Percentiles rank a stretch among this genome's conserved stretches.
Conservation (phyloP, 2,888 invertebrate species). For the Drosophila macrospina region DNA sequence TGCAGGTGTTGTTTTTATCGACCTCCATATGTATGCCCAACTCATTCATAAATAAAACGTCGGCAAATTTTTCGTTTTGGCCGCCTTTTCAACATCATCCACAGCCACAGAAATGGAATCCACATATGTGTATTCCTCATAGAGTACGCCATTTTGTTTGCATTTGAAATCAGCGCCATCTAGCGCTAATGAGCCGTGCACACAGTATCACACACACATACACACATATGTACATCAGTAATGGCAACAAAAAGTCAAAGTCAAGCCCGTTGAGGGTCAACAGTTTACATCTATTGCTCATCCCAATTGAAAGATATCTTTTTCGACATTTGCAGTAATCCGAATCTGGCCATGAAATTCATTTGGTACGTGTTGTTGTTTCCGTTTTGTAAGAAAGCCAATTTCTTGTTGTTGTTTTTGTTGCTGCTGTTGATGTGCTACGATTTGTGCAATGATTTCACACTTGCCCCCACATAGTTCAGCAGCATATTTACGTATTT, state of each 20-base stretch:
- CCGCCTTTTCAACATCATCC: conserved; percentile 24
- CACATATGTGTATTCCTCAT: conserved; percentile 18
- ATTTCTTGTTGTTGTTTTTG: conserved; percentile 53
- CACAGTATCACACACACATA: conserved; percentile 24
- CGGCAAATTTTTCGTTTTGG: conserved; percentile 22
- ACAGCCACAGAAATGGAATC: conserved; percentile 24
- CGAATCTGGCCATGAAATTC: conserved; percentile 77
- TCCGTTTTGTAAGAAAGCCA: conserved; percentile 77
- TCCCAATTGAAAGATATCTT: conserved; percentile 52
- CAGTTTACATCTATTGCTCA: conserved; percentile 56
- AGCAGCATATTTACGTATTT: conserved; percentile 37
- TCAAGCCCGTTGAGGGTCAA: conserved; percentile 57
- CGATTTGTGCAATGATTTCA: conserved; percentile 64
- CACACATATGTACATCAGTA: too few relatives aligned
- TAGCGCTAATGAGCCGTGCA: conserved; percentile 62
- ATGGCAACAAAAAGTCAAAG: conserved; percentile 36
- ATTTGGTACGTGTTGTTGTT: conserved; percentile 75
- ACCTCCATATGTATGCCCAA: conserved; percentile 46
- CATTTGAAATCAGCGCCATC: conserved; percentile 67
- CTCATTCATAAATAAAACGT: conserved; percentile 69
- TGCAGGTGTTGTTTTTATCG: conserved; percentile 47
- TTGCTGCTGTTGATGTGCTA: conserved; percentile 13
- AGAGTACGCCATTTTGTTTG: conserved; percentile 63
- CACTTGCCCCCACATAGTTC: conserved; percentile 52
- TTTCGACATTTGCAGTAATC: conserved; percentile 54